A percentile compares a stretch with the other conserved stretches of the same genome.
Conservation (phyloP, 2,113 vertebrate species). For the Cavia aperea region DNA sequence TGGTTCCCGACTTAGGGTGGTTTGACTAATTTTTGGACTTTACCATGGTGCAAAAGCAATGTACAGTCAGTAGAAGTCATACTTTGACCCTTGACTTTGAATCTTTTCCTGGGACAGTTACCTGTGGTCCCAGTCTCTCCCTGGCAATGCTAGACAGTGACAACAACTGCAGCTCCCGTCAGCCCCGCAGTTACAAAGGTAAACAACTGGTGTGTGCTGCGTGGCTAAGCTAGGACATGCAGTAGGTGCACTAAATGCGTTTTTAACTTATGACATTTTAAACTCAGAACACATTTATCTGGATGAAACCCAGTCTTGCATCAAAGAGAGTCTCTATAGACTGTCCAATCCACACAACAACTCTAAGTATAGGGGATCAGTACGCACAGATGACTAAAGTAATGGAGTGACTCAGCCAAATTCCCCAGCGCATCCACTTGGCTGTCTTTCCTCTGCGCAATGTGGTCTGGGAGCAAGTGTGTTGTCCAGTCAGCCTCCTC, state of each 20-base stretch:
- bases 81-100: neutral
- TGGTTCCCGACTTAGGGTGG: neutral
- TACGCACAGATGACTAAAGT: neutral
- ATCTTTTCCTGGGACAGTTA: neutral
- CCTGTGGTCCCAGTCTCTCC: neutral
- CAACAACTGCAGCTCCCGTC: neutral
- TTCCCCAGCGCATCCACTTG: neutral
- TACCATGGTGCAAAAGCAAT: neutral
- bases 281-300: neutral
- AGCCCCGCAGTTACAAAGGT: neutral
- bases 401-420: slow-evolving; percentile 14
- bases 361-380: slow-evolving; percentile 3
- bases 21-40: neutral
- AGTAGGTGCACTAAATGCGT: neutral
- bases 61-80: neutral
- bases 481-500: neutral
- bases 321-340: neutral
- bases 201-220: neutral
- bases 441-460: neutral
- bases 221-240: neutral
- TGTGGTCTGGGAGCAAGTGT: neutral
- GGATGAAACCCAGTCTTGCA: neutral
- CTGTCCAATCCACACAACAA: slow-evolving; percentile 24
- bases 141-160: neutral
- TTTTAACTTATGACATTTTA: neutral